These are phyloP conservation scores for Neosilurus mollespiculum DNA, from an alignment of 2,797 vertebrate genomes.

Conservation along the genomic window DNA sequence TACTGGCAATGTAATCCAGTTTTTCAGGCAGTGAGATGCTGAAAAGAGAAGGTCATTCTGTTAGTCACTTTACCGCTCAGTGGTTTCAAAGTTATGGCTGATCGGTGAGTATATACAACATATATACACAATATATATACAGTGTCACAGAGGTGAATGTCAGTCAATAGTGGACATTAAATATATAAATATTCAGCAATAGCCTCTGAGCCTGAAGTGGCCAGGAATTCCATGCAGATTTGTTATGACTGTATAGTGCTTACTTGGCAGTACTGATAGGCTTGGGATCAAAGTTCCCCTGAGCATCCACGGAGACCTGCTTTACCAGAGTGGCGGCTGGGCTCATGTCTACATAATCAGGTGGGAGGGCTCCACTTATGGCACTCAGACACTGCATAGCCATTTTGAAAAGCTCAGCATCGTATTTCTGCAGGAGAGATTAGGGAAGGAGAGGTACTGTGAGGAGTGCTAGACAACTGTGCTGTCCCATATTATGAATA, in stretches of 20 bases:
- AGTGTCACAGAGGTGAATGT: too few species aligned
- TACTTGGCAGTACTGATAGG: constrained; percentile 92
- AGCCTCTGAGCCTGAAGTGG: too few species aligned
- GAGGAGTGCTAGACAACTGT: constrained; percentile 20
- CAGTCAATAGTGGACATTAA: too few species aligned
- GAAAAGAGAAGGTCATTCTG: constrained; percentile 40
- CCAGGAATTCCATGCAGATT: neutral
- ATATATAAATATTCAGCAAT: too few species aligned
- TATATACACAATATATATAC: too few species aligned
- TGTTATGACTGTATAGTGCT: constrained; percentile 63
- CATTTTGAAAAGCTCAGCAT: constrained; percentile 94
- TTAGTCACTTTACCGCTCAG: neutral
- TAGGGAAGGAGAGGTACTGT: constrained; percentile 56
- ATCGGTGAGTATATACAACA: too few species aligned
- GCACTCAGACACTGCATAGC: constrained; percentile 91
- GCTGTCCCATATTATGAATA: neutral
- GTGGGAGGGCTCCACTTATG: constrained; percentile 90
- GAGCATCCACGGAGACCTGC: constrained; percentile 86
- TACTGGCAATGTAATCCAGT: constrained; percentile 92
- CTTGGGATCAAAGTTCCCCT: constrained; percentile 97
- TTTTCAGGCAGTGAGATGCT: constrained; percentile 97
- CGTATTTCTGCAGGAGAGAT: constrained; percentile 84
- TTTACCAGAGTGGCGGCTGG: constrained; percentile 85
- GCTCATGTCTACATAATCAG: constrained; percentile 91
- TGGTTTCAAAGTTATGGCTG: too few species aligned